Evolutionary conservation across 2,797 vertebrate genomes (phyloP), one percentile per base, ranked within the genome.

Genomic region (Discoglossus pictus): DNA sequence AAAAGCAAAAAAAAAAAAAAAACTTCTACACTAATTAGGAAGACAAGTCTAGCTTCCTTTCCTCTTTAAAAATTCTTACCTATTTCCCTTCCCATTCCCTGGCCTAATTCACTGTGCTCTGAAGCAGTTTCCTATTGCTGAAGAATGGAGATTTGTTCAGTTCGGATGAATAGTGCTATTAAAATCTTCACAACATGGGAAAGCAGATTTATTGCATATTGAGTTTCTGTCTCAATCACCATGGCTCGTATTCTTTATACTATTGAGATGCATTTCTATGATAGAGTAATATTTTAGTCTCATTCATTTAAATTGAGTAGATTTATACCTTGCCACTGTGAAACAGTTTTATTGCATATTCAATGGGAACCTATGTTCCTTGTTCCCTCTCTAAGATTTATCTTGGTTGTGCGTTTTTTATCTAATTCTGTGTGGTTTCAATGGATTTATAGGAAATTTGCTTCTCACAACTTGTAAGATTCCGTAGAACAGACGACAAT

Each of bases 361-460:
- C 67, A 69, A 25, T 56, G 55, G 59, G 40, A 39, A 38, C 27
- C 27, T 55, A 47, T 17, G 35, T 25, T 17, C 18, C 31, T 40
- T 54, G 50, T 55, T 43, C 46, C 13, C 23, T 50, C 38, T 64
- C 55, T 71, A 44, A 64, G 68, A 51, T 71, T 64, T 71, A 71
- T 16, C 15, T 52, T 64, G n/a, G 36, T n/a, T 36, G 58, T 36
- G 52, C 4, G 36, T 15, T 51, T 64, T 62, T 48, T 25, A 13
- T 42, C 34, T 48, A 8, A 40, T 50, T 62, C 15, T 40, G 16
- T 18, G 17, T 50, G n/a, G 34, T n/a, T 34, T 50, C 53, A 70
- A 42, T 46, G 3, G 20, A 15, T 47, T 35, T 16, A 52, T 38
- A 6, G 24, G 7, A 6, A 64, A 51, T 59, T 43, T 36, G 36